Evolutionary conservation across 2,797 vertebrate species (phyloP).

Genomic region (Chloroceryle amazona): DNA sequence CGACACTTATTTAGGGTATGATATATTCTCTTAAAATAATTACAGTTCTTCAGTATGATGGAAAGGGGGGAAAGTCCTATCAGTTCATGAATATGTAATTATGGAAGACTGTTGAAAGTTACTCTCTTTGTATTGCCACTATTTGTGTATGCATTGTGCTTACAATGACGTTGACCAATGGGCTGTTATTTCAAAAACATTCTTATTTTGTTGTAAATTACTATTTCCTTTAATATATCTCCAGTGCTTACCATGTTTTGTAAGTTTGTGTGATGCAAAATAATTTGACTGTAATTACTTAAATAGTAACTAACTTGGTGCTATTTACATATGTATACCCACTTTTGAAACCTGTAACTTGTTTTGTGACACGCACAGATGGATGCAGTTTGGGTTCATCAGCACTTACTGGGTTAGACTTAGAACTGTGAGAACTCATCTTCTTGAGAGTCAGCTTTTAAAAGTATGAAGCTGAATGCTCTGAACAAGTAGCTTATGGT

Average conservation of each 20-base stretch:
- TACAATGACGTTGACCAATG: neutral
- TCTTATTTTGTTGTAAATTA: neutral
- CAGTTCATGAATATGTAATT: conserved; percentile 16
- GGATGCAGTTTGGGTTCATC: neutral
- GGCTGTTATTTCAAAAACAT: conserved; percentile 7
- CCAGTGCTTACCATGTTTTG: neutral
- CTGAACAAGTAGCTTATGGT: neutral
- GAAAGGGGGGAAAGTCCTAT: neutral
- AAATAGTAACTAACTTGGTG: neutral
- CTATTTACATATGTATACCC: neutral
- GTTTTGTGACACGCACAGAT: neutral
- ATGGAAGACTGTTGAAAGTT: neutral
- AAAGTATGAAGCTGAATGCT: neutral
- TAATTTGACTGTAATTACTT: conserved; percentile 4
- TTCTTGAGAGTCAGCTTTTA: neutral
- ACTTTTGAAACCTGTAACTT: neutral
- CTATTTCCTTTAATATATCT: neutral
- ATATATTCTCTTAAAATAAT: neutral
- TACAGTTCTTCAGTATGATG: neutral
- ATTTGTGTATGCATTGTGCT: neutral
- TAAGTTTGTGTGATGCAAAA: conserved; percentile 8
- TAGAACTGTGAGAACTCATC: neutral
- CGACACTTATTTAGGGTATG: neutral
- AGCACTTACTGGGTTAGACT: neutral
- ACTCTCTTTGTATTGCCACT: neutral